Evolutionary conservation across 2,113 vertebrate genomes (phyloP), one percentile per base, ranked within the genome.

Genomic region (Centropus bengalensis): DNA sequence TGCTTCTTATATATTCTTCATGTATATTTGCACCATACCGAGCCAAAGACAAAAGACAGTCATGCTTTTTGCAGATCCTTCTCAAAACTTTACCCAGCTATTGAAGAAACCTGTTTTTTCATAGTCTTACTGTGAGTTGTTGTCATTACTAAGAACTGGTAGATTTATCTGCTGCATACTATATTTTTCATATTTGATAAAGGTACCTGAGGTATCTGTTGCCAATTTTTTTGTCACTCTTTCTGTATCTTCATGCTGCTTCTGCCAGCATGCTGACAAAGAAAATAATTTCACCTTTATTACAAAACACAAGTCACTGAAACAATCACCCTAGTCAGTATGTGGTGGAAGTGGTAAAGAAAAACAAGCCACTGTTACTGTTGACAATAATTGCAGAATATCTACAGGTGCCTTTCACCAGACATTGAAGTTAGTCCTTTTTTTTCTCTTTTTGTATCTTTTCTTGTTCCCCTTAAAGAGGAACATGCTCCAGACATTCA

Each of bases 241-340:
- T 79, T 91, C 82, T 92, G 68, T 81, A 75, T 44, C 90, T 73
- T 75, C 55, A 78, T 30, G 28, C 82, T 94, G 85, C 54, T 94
- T 93, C 82, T 96, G 82, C 68, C 82, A 90, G 75, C 93, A 78
- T 83, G 89, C 30, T 97, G 94, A 83, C 94, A 96, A 93, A 62
- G n/a, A 94, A 94, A 93, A 93, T 96, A 97, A 91, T 91, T 94
- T 94, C 68, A 38, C 5, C 88, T 96, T 77, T 96, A 91, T 90
- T 91, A 23, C 52, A 89, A 96, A 85, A 82, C 42, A 89, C 75
- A 94, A 91, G 86, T 95, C 89, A 89, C 82, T 75, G 76, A 83
- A 96, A 94, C 79, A 86, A 93, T 93, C 76, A 88, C 60, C 78
- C 10, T 56, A 89, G 76, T 83, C 82, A 32, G 28, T 78, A 71